Evolutionary conservation across 2,888 invertebrate genomes (phyloP).

Genomic region (Mechanitis messenoides): DNA sequence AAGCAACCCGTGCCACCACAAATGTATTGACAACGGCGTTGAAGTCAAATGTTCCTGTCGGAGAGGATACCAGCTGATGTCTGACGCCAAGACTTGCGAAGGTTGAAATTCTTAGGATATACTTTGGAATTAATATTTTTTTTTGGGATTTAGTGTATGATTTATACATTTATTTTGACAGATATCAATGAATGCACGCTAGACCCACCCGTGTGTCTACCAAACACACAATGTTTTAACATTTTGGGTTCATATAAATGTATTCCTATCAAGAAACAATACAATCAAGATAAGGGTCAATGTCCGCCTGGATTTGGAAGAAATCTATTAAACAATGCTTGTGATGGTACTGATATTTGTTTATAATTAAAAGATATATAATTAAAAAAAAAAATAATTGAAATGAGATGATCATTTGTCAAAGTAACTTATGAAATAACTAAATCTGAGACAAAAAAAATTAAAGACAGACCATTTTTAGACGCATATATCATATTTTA

Average conservation of each 20-base stretch:
- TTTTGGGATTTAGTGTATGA: neutral
- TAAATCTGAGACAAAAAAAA: no score
- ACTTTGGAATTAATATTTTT: neutral
- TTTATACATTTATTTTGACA: slow-evolving; percentile 43
- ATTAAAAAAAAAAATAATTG: no score
- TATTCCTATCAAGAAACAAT: slow-evolving; percentile 46
- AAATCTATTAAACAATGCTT: slow-evolving; percentile 67
- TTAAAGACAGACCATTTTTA: no score
- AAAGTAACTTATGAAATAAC: no score
- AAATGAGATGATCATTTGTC: no score
- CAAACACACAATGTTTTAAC: slow-evolving; percentile 79
- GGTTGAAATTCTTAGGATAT: slow-evolving; percentile 48
- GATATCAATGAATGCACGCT: slow-evolving; percentile 87
- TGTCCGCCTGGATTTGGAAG: slow-evolving; percentile 76
- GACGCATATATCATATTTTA: no score
- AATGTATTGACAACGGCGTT: slow-evolving; percentile 82
- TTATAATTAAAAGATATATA: no score
- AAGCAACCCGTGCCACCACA: slow-evolving; percentile 84
- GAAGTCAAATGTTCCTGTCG: slow-evolving; percentile 83
- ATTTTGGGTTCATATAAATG: slow-evolving; percentile 81
- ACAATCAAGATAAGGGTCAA: slow-evolving; percentile 43
- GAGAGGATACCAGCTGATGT: slow-evolving; percentile 80
- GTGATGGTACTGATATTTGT: slow-evolving; percentile 58
- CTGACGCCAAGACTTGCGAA: slow-evolving; percentile 81
- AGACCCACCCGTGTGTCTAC: slow-evolving; percentile 76